phyloP scores from a whole-genome alignment of 2,113 vertebrate species.

The Mirounga angustirostris region DNA sequence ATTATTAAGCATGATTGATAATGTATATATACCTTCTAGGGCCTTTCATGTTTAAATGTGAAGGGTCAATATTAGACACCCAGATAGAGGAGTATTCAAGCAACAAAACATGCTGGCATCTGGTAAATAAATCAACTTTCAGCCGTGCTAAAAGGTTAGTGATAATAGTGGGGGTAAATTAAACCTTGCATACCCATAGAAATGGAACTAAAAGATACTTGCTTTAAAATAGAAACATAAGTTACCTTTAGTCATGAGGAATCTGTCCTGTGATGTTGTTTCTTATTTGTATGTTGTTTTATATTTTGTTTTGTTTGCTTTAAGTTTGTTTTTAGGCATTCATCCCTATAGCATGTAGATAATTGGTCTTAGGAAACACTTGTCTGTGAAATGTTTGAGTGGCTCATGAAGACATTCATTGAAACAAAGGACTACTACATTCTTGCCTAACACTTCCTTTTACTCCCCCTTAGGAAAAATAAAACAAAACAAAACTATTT shows the following conservation, averaged over 20 bases:
- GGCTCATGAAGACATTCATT: not conserved
- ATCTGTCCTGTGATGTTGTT: not conserved
- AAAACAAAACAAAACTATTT: not conserved
- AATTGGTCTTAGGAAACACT: not conserved
- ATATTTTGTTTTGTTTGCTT: not conserved
- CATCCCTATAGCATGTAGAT: not conserved
- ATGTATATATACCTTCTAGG: not conserved
- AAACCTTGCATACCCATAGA: not conserved
- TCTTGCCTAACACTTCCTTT: not conserved
- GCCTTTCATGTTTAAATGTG: not conserved
- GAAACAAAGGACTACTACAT: not conserved
- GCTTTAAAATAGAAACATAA: not conserved
- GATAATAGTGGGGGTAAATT: not conserved
- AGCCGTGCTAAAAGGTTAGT: not conserved
- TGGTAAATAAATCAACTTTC: not conserved
- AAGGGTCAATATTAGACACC: not conserved
- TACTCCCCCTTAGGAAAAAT: fast-evolving
- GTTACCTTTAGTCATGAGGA: not conserved
- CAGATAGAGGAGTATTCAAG: not conserved
- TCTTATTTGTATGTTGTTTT: not conserved
- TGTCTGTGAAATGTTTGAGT: not conserved
- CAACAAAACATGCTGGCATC: no score
- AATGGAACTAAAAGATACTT: not conserved
- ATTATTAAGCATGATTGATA: not conserved
- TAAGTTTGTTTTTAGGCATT: not conserved